phyloP scores from a whole-genome alignment of 2,888 invertebrate genomes.

The Pheosia gnoma region DNA sequence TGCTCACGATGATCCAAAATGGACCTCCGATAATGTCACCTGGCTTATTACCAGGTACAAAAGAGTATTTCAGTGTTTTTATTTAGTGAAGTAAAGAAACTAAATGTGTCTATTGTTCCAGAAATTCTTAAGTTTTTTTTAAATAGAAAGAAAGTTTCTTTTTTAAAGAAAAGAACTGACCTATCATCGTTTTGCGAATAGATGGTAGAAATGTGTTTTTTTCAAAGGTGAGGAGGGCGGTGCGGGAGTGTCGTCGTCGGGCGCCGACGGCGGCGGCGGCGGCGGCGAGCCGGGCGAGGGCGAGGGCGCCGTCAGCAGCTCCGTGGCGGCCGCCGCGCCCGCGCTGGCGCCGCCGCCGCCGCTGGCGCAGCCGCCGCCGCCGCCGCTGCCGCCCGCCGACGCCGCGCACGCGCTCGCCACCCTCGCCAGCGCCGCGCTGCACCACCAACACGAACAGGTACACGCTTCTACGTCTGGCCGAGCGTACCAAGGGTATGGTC shows the following conservation, averaged over 20 bases:
- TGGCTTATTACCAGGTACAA: conserved; percentile 60
- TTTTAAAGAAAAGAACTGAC: too few relatives aligned
- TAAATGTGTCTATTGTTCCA: too few relatives aligned
- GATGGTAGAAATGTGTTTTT: not conserved
- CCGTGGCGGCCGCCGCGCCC: conserved; percentile 65
- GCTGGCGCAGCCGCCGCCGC: conserved; percentile 62
- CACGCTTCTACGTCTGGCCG: not conserved
- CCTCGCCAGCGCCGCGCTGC: conserved; percentile 88
- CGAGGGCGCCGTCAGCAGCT: conserved; percentile 64
- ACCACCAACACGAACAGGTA: conserved; percentile 74
- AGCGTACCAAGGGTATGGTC: too few relatives aligned
- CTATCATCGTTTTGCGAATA: too few relatives aligned
- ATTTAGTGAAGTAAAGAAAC: not conserved
- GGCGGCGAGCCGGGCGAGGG: conserved; percentile 42
- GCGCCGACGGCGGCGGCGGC: conserved; percentile 22
- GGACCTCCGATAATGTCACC: conserved; percentile 72
- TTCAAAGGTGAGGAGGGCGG: conserved; percentile 58
- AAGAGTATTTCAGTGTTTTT: not conserved
- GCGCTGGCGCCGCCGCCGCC: conserved; percentile 60
- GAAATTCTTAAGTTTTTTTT: too few relatives aligned
- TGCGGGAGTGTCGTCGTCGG: conserved; percentile 67
- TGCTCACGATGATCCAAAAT: conserved; percentile 69
- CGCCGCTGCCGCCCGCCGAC: conserved; percentile 76
- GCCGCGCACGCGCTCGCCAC: conserved; percentile 88
- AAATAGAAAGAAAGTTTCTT: too few relatives aligned